Evolutionary conservation across 2,888 invertebrate genomes (phyloP), one percentile per base, ranked within the genome.

Genomic region (Phyllotreta cruciferae): DNA sequence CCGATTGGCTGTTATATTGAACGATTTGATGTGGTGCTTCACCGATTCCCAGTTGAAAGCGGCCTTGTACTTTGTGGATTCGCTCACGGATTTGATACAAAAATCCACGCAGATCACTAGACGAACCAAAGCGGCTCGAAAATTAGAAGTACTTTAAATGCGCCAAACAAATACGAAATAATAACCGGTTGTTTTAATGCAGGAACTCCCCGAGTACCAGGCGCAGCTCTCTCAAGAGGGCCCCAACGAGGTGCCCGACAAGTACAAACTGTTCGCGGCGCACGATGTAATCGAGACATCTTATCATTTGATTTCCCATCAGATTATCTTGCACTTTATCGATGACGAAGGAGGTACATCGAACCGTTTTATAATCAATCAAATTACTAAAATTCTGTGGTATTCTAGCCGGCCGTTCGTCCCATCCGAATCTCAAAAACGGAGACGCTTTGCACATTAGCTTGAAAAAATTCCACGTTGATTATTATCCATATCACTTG

Each of bases 261-360:
- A 81, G 44, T 79, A 82, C 62, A 88, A 89, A 55, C 85, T 92
- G 81, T 97, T 96, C 82, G 87, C 89, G 36, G 87, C 88, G 52
- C 95, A 93, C 79, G 97, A 98, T 84, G 94, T 98, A n/a, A 85
- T 92, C 0, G 98, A 98, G 83, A 98, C 99, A 0, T 98, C 98
- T 0, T 97, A 98, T 84, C 99, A 99, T 81, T 89, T 99, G 78
- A 87, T 93, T 55, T 93, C 93, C 62, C 94, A 95, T 67, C 87
- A 94, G 75, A 93, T 99, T 74, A 97, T 98, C 82, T 84, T 99
- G 64, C 98, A 98, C 82, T 85, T 99, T 38, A 97, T 96, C 78
- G 98, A 99, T 79, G 99, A 99, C 80, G 90, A 92, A 65, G 94
- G 93, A 71, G 85, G 93, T 93, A 81, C 37, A 42, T 44, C 14